phyloP scores from a whole-genome alignment of 2,888 invertebrate species.

The Bombylius discolor region DNA sequence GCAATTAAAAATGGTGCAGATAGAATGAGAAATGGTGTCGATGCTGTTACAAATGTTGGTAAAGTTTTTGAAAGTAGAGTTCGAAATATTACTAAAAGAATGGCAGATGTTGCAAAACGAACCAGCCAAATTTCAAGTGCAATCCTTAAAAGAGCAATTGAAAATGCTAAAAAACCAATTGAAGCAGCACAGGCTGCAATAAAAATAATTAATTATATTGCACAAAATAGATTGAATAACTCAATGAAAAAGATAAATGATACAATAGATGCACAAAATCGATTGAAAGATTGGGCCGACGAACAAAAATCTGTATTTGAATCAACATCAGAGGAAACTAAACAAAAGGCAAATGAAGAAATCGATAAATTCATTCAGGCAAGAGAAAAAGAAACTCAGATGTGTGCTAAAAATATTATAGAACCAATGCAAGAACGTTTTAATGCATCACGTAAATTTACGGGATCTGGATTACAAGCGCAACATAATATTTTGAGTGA shows the following conservation, averaged over 20 bases:
- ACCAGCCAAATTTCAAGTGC: background rate
- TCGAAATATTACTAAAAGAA: too few relatives aligned
- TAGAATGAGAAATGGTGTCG: background rate
- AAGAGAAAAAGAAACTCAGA: background rate
- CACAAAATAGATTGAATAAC: background rate
- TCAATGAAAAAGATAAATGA: background rate
- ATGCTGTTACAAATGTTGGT: background rate
- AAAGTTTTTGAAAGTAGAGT: background rate
- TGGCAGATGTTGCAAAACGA: background rate
- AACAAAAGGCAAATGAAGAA: background rate
- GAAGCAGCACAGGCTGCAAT: background rate
- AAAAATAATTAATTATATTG: background rate
- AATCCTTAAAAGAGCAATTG: background rate
- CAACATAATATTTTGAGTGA: background rate
- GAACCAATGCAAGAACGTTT: background rate
- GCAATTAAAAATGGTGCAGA: background rate
- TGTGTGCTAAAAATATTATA: background rate
- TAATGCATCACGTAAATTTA: background rate
- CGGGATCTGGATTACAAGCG: background rate
- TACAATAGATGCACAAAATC: background rate
- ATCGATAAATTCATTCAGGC: background rate
- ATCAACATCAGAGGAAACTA: background rate
- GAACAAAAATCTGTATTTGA: background rate
- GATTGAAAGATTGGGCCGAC: background rate
- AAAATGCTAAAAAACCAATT: background rate